Evolutionary conservation across 2,797 vertebrate genomes (phyloP).

Genomic region (Phylloscopus collybita): DNA sequence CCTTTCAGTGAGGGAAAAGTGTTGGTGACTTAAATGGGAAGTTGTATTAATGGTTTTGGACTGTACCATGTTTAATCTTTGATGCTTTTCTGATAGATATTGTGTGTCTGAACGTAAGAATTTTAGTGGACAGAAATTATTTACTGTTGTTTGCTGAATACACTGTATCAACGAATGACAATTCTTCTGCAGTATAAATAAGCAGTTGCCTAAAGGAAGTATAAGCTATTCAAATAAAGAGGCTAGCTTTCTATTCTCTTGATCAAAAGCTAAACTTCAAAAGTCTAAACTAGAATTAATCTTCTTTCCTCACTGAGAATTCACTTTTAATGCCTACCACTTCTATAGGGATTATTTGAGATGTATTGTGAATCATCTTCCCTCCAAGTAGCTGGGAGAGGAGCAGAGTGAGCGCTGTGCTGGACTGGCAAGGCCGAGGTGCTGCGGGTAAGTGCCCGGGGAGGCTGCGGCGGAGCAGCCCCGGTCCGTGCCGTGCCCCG

Average conservation of each 20-base stretch:
- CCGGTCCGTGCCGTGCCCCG: background rate
- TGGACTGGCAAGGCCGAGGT: rapidly evolving
- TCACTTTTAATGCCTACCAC: rapidly evolving
- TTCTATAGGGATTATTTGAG: rapidly evolving
- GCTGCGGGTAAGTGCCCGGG: background rate
- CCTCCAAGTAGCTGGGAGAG: rapidly evolving
- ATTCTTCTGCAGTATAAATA: background rate
- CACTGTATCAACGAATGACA: rapidly evolving
- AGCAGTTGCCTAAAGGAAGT: background rate
- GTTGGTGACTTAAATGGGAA: rapidly evolving
- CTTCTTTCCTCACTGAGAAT: rapidly evolving
- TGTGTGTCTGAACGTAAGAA: rapidly evolving
- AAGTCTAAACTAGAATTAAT: rapidly evolving
- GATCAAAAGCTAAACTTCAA: background rate
- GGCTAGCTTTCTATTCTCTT: rapidly evolving
- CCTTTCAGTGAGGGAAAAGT: rapidly evolving
- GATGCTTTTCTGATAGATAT: rapidly evolving
- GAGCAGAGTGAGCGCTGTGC: background rate
- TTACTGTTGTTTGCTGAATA: rapidly evolving
- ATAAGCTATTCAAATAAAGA: rapidly evolving
- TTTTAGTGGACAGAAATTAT: background rate
- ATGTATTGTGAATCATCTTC: rapidly evolving
- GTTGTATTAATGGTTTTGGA: rapidly evolving
- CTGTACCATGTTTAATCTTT: rapidly evolving
- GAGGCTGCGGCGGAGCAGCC: too few relatives aligned